Evolutionary conservation across 2,888 invertebrate species (phyloP).

Genomic region (Lamellibrachia columna): DNA sequence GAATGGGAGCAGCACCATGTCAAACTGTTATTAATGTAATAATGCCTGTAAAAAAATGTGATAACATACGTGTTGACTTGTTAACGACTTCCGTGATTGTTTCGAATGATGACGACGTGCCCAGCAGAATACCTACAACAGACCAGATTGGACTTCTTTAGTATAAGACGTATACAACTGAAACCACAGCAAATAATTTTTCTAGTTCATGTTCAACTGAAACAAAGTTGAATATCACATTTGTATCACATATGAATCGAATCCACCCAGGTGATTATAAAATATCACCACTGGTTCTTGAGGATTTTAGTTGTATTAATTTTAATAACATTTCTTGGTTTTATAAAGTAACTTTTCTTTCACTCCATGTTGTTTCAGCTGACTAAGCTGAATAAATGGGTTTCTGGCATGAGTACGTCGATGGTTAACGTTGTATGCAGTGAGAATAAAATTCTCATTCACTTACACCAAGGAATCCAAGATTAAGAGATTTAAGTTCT

Average conservation of each 20-base stretch:
- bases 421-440: too few species aligned
- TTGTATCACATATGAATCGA: not conserved
- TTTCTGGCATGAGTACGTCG: too few species aligned
- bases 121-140: not conserved
- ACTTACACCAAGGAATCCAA: too few species aligned
- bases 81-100: not conserved
- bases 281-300: not conserved
- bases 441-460: too few species aligned
- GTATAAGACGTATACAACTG: not conserved
- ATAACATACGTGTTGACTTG: not conserved
- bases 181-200: not conserved
- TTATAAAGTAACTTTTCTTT: not conserved
- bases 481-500: too few species aligned
- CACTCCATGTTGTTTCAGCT: not conserved
- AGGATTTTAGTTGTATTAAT: not conserved
- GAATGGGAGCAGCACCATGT: not conserved
- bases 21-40: not conserved
- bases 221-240: not conserved
- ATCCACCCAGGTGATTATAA: not conserved
- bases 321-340: too few species aligned
- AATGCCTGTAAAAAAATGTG: not conserved
- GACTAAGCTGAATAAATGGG: too few species aligned
- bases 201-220: not conserved
- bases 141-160: not conserved
- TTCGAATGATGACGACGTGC: slow-evolving; percentile 4